phyloP scores from a whole-genome alignment of 2,113 vertebrate genomes.

The Heterotis niloticus region DNA sequence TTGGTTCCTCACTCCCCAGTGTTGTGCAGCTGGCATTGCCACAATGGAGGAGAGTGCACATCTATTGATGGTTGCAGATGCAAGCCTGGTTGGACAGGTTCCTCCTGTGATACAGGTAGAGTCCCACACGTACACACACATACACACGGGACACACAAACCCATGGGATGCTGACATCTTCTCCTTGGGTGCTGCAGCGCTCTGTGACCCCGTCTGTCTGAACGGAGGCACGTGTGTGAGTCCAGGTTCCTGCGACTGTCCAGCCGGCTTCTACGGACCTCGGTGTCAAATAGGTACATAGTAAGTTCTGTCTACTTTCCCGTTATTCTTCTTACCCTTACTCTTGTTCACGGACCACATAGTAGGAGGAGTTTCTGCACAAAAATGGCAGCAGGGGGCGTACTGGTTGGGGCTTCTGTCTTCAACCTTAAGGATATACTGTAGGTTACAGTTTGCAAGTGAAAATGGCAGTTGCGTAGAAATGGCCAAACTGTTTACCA shows the following conservation, averaged over 20 bases:
- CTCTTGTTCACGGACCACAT: too few relatives aligned
- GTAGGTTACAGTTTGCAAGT: too few relatives aligned
- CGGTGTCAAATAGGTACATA: slow-evolving; percentile 61
- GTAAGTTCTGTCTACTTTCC: not conserved
- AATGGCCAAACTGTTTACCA: too few relatives aligned
- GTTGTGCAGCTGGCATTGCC: slow-evolving; percentile 73
- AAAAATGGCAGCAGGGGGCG: too few relatives aligned
- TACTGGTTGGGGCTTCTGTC: too few relatives aligned
- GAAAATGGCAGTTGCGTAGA: too few relatives aligned
- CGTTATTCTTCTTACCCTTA: not conserved
- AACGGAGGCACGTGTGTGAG: slow-evolving; percentile 58
- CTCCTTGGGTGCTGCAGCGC: slow-evolving; percentile 46
- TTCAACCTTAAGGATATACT: too few relatives aligned
- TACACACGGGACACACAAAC: too few relatives aligned
- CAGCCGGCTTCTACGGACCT: slow-evolving; percentile 59
- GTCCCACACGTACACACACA: not conserved
- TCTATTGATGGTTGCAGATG: slow-evolving; percentile 68
- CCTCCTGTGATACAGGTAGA: slow-evolving; percentile 68
- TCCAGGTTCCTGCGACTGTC: slow-evolving; percentile 44
- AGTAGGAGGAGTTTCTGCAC: too few relatives aligned
- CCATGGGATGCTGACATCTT: not conserved
- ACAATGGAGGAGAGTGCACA: slow-evolving; percentile 66
- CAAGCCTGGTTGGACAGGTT: slow-evolving; percentile 66
- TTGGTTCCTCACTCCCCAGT: slow-evolving; percentile 49
- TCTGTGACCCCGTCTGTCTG: slow-evolving; percentile 60